phyloP scores from a whole-genome alignment of 2,797 vertebrate genomes.

The Monodelphis domestica region DNA sequence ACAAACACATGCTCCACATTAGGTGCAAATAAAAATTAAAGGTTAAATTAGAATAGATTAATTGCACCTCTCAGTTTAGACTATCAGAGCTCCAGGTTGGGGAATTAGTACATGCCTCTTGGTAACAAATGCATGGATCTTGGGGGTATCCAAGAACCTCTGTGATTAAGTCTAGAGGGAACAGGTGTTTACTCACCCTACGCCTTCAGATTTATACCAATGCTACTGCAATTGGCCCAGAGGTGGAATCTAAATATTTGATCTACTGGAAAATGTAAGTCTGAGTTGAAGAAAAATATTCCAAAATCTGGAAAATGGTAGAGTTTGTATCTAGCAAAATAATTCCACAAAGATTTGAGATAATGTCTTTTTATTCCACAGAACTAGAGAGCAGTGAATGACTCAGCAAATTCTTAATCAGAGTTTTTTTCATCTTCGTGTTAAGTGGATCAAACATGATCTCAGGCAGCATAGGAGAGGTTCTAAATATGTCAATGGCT shows the following conservation, averaged over 20 bases:
- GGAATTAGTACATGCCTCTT: constrained; percentile 24
- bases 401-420: constrained; percentile 31
- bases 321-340: constrained; percentile 25
- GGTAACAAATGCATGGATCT: constrained; percentile 5
- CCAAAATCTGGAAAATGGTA: background rate
- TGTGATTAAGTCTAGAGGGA: constrained; percentile 42
- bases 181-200: background rate
- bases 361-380: background rate
- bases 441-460: constrained; percentile 63
- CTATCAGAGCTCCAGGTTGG: background rate
- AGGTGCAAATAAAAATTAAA: constrained; percentile 76
- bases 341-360: background rate
- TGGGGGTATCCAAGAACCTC: background rate
- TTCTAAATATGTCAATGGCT: constrained; percentile 42
- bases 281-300: background rate
- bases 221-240: constrained; percentile 15
- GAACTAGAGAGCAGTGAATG: background rate
- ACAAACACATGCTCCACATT: constrained; percentile 52
- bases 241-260: constrained; percentile 31
- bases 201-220: constrained; percentile 8
- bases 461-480: constrained; percentile 16
- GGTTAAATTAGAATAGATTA: constrained; percentile 59
- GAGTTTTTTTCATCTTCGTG: constrained; percentile 45
- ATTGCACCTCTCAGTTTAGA: background rate
- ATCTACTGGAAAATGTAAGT: constrained; percentile 37